Percentiles rank a stretch among this genome's conserved stretches.
These are phyloP conservation scores for Embiotoca jacksoni DNA, from an alignment of 2,113 vertebrate genomes.

Conservation along the genomic window DNA sequence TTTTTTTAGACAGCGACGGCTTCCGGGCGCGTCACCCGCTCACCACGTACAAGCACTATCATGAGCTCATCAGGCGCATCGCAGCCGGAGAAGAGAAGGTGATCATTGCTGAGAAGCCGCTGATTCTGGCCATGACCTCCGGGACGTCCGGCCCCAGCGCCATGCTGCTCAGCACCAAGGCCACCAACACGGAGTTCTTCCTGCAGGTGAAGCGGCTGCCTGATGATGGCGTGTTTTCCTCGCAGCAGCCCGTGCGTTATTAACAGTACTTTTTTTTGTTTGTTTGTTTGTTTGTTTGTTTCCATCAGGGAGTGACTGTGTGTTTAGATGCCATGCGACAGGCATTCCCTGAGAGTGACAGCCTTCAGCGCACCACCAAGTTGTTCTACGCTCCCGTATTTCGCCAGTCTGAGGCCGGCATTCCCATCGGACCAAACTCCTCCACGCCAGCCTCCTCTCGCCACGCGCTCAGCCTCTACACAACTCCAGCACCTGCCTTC, in stretches of 20 bases:
- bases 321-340: slow-evolving; percentile 83
- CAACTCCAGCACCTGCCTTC: slow-evolving; percentile 74
- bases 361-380: slow-evolving; percentile 78
- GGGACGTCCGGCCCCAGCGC: slow-evolving; percentile 81
- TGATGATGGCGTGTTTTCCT: not conserved
- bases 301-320: slow-evolving; percentile 86
- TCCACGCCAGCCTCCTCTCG: slow-evolving; percentile 77
- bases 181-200: slow-evolving; percentile 81
- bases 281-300: not conserved
- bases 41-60: slow-evolving; percentile 78
- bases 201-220: slow-evolving; percentile 83
- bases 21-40: slow-evolving; percentile 83
- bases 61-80: slow-evolving; percentile 72
- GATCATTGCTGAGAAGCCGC: slow-evolving; percentile 76
- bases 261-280: not conserved
- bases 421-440: slow-evolving; percentile 81
- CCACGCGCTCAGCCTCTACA: slow-evolving; percentile 83
- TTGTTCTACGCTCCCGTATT: slow-evolving; percentile 79
- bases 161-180: slow-evolving; percentile 81
- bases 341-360: slow-evolving; percentile 80
- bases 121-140: slow-evolving; percentile 82
- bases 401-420: slow-evolving; percentile 78
- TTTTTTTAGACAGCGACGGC: slow-evolving; percentile 71
- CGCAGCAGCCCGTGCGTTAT: accelerated
- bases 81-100: slow-evolving; percentile 79